Base-by-base conservation (phyloP, 2,113 vertebrate species). In the Loxodonta africana region DNA sequence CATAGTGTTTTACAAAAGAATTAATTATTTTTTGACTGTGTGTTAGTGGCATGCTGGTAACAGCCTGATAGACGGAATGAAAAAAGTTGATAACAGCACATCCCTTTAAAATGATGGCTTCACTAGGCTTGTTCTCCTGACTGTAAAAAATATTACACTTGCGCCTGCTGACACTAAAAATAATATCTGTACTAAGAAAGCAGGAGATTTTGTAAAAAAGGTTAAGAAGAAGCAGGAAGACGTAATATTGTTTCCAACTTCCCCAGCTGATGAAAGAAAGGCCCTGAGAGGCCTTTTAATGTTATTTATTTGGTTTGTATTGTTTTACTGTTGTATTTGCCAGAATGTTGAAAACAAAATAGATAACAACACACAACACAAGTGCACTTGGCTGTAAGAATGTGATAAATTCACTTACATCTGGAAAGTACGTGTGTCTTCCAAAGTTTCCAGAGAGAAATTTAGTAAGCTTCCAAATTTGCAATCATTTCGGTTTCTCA, bases 341-440 rank as follows among this genome's bases (percentile, higher is more conserved):
- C 84, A 83, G 57, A 90, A 30, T 46, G 33, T n/a, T 89, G 89
- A 87, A 95, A 97, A 85, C 62, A 90, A 96, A 97, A 81, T 81
- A 93, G 89, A 95, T 91, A 93, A 78, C 30, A 91, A 37, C n/a
- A 88, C 83, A 93, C 14, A 74, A 80, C 63, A 71, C 78, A 91
- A 91, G 69, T 67, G 28, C 44, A 11, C 80, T 96, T 96, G 80
- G 86, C 95, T 95, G 23, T 88, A 53, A 94, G n/a, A 91, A 89
- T 90, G 63, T 83, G 92, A 95, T 96, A 97, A 94, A 95, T 74
- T 95, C 65, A 33, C 37, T 97, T 83, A 91, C 76, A 96, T 95
- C 91, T 95, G 83, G 57, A 94, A 97, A 97, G 69, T 90, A 63
- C 88, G 46, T 62, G n/a, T 73, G 93, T 92, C 51, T 93, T 91